A percentile compares a stretch with the other conserved stretches of the same genome.
phyloP scores from a whole-genome alignment of 2,797 vertebrate species.

The Anguilla anguilla region DNA sequence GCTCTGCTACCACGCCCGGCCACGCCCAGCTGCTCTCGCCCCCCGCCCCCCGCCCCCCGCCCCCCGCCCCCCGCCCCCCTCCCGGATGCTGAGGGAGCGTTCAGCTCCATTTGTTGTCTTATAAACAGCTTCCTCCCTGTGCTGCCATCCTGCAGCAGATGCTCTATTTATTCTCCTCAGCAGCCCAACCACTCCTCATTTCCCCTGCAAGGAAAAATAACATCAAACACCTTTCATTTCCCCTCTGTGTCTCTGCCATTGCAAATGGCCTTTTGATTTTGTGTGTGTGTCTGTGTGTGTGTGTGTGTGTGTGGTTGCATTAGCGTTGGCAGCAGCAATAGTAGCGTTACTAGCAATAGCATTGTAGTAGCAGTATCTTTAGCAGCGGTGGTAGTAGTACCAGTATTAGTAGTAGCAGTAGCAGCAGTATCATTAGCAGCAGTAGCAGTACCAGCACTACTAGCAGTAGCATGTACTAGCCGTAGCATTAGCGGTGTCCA shows the following conservation, averaged over 20 bases:
- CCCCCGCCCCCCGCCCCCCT: not conserved
- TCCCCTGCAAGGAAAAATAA: slow-evolving; percentile 14
- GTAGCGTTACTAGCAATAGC: not conserved
- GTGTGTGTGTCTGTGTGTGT: not conserved
- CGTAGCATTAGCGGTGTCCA: not conserved
- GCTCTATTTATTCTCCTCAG: slow-evolving; percentile 35
- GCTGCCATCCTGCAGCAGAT: slow-evolving; percentile 8
- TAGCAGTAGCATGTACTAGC: not conserved
- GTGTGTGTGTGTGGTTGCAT: not conserved
- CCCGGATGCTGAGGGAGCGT: not conserved
- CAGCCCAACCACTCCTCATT: slow-evolving; percentile 22
- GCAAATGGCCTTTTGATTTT: not conserved
- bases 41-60: not conserved
- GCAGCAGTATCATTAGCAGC: not conserved
- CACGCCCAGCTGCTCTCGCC: not conserved
- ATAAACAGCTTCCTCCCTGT: slow-evolving; percentile 22
- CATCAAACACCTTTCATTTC: not conserved
- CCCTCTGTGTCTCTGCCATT: not conserved
- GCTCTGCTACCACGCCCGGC: not conserved
- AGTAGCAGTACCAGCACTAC: not conserved
- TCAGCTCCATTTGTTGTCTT: slow-evolving; percentile 35
- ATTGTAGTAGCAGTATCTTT: not conserved
- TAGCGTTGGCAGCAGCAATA: not conserved
- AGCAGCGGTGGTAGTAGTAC: not conserved
- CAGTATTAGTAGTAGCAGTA: not conserved